Evolutionary conservation across 2,797 vertebrate species (phyloP), one percentile per base, ranked within the genome.

Genomic region (Clarias laeviceps): DNA sequence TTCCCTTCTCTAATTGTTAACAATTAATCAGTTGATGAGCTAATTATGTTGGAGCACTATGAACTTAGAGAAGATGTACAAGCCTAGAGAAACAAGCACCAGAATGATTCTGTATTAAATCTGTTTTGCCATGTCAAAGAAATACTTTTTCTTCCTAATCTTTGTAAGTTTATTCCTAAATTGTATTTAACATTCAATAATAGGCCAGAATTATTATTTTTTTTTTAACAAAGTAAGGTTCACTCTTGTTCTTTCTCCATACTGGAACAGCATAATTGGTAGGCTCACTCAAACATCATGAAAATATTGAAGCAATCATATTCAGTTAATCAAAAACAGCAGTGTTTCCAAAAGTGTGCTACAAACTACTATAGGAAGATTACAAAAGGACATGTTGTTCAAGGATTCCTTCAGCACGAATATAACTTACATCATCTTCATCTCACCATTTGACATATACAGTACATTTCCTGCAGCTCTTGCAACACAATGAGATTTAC

Each of bases 311-410:
- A 86, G 80, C 59, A 84, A 86, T 86, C 27, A 80, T 66, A 84
- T 86, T 70, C 20, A n/a, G 82, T 78, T 87, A 86, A 88, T 88
- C 76, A 74, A 66, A 86, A 86, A 82, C 88, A 89, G 86, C 76
- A 87, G 57, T 62, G 78, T 76, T 80, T 80, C 24, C 37, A 80
- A n/a, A 34, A 84, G 82, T 65, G 11, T 56, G 68, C 84, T 68
- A 59, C 74, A 84, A 84, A 24, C 69, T 66, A 65, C 50, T 45
- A 80, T 74, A 78, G 34, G 27, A 37, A 66, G 80, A 87, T 78
- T 57, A 87, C 65, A 82, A 83, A 68, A 76, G 68, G 57, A 76
- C 32, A 82, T 61, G 14, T 5, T 76, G 61, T 72, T 40, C 57
- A 64, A 64, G 32, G 32, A 61, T 37, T 78, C 76, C 57, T n/a